Evolutionary conservation across 2,113 vertebrate species (phyloP).

Genomic region (Barbus barbus): DNA sequence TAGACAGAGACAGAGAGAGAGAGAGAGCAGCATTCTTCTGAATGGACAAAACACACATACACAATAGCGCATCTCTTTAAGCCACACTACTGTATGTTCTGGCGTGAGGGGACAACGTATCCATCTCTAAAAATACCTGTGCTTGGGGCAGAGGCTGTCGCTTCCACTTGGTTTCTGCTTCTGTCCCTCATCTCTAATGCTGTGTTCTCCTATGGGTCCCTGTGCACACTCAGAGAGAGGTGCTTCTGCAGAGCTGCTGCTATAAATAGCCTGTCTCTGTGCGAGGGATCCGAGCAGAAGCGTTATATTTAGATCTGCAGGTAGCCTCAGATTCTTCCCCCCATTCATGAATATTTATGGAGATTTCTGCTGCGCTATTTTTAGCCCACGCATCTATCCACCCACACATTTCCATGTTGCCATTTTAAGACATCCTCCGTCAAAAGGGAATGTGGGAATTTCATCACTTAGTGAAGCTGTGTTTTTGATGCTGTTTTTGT

Average conservation of each 20-base stretch:
- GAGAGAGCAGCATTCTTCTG: conserved; percentile 11
- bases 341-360: conserved; percentile 74
- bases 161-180: conserved; percentile 43
- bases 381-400: conserved; percentile 62
- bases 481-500: conserved; percentile 1
- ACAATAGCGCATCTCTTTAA: not conserved
- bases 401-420: conserved; percentile 62
- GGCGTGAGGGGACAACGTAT: conserved; percentile 14
- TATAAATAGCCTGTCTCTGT: conserved; percentile 65
- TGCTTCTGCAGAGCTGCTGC: conserved; percentile 58
- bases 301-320: conserved; percentile 69
- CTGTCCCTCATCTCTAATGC: conserved; percentile 32
- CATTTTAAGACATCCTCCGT: conserved; percentile 42
- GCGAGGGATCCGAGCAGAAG: conserved; percentile 46
- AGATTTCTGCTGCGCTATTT: conserved; percentile 63
- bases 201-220: conserved; percentile 12
- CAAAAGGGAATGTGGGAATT: conserved; percentile 23
- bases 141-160: conserved; percentile 8
- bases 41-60: conserved; percentile 36
- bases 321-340: conserved; percentile 58
- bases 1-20: conserved; percentile 3
- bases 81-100: conserved; percentile 25
- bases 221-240: conserved; percentile 42
- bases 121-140: conserved; percentile 42
- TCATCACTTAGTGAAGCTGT: not conserved